phyloP scores from a whole-genome alignment of 1,140 invertebrate species.

The Homalodisca vitripennis region DNA sequence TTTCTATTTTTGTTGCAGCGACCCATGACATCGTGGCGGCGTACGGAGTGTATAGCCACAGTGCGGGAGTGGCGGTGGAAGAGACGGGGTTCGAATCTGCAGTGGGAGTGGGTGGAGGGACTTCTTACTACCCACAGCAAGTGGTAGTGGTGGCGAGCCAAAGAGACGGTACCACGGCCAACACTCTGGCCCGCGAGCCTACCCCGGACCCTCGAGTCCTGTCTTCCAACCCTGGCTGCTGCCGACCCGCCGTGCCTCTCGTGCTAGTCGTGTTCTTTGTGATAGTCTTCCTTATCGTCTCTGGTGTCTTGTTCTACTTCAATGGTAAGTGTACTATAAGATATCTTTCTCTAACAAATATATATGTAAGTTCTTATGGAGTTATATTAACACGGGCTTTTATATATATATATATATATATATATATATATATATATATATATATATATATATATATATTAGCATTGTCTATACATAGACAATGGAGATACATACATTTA shows the following conservation, averaged over 20 bases:
- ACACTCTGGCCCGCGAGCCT: slow-evolving; percentile 2
- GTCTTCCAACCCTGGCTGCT: slow-evolving; percentile 45
- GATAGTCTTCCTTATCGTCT: slow-evolving; percentile 54
- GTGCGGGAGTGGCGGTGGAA: slow-evolving; percentile 1
- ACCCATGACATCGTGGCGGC: slow-evolving; percentile 20
- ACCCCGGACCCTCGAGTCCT: not conserved
- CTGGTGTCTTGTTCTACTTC: slow-evolving; percentile 57
- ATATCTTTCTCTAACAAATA: too few relatives aligned
- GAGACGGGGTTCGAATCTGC: slow-evolving; percentile 12
- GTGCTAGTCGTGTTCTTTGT: slow-evolving; percentile 55
- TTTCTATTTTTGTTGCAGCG: not conserved
- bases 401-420: too few relatives aligned
- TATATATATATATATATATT: too few relatives aligned
- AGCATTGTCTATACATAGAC: too few relatives aligned
- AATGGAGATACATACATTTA: too few relatives aligned
- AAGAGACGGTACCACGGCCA: slow-evolving; percentile 30
- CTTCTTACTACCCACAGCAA: slow-evolving; percentile 30
- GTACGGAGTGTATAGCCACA: slow-evolving; percentile 31
- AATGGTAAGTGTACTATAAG: slow-evolving; percentile 65
- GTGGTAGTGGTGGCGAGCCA: slow-evolving; percentile 29
- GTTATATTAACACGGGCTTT: too few relatives aligned
- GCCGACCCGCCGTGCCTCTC: slow-evolving; percentile 53
- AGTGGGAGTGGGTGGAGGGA: too few relatives aligned
- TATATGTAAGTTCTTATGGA: too few relatives aligned
- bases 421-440: too few relatives aligned